Evolutionary conservation across 1,140 invertebrate genomes (phyloP).

Genomic region (Chironomus tepperi): DNA sequence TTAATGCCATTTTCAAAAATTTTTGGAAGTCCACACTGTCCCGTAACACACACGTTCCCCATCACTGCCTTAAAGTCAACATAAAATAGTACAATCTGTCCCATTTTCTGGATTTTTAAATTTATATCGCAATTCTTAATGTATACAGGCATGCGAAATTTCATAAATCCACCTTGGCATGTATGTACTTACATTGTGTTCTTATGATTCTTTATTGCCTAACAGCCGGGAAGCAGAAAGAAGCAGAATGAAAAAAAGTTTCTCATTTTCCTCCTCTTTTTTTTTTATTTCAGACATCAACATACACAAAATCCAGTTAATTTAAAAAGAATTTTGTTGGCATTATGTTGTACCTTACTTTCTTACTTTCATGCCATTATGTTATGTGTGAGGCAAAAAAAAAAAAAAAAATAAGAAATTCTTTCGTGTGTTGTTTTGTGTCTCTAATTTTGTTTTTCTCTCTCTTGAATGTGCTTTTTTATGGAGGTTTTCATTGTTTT

Average conservation of each 20-base stretch:
- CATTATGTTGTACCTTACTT: neutral
- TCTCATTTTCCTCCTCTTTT: neutral
- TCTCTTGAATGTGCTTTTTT: constrained; percentile 1
- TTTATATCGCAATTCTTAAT: too few relatives aligned
- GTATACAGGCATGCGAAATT: neutral
- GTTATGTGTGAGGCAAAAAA: neutral
- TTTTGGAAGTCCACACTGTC: too few relatives aligned
- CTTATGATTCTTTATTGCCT: neutral
- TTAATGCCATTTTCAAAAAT: too few relatives aligned
- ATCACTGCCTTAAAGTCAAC: too few relatives aligned
- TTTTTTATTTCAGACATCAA: neutral
- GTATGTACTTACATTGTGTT: neutral
- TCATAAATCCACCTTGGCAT: neutral
- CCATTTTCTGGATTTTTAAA: too few relatives aligned
- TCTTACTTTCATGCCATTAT: neutral
- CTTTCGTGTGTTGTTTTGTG: neutral
- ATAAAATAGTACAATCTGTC: too few relatives aligned
- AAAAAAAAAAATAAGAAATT: too few relatives aligned
- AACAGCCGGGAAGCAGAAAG: neutral
- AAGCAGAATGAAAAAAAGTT: neutral
- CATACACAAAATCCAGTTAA: constrained; percentile 16
- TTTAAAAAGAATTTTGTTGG: constrained; percentile 23
- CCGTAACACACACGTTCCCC: too few relatives aligned
- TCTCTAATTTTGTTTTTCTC: neutral
- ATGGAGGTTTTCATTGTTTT: constrained; percentile 8